Conservation (phyloP, 92 coral and sea anemone species). For the Zoanthus solanderi region DNA sequence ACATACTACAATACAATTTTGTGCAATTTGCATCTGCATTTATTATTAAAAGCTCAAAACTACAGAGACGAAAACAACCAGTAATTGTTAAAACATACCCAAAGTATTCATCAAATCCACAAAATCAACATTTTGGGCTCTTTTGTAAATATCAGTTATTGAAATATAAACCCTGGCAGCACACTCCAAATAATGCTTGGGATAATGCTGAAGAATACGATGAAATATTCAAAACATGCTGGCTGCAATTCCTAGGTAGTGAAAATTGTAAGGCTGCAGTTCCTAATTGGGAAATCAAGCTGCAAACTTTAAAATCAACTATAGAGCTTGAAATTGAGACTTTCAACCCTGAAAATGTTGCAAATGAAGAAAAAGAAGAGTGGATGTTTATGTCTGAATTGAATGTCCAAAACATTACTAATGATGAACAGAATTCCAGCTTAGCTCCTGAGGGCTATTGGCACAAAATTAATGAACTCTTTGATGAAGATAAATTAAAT, state of each 20-base stretch:
- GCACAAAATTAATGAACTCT: slow-evolving; percentile 18
- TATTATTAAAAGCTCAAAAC: slow-evolving; percentile 36
- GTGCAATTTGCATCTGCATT: slow-evolving; percentile 48
- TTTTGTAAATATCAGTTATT: slow-evolving; percentile 52
- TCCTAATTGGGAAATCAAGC: slow-evolving; percentile 50
- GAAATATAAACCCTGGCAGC: slow-evolving; percentile 55
- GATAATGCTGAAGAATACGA: slow-evolving; percentile 33
- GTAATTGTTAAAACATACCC: slow-evolving; percentile 66
- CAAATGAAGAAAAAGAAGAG: slow-evolving; percentile 51
- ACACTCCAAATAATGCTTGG: slow-evolving; percentile 36
- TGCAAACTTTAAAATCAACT: slow-evolving; percentile 14
- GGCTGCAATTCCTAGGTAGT: slow-evolving; percentile 45
- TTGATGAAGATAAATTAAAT: slow-evolving; percentile 46
- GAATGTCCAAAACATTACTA: slow-evolving; percentile 32
- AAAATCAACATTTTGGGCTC: slow-evolving; percentile 52
- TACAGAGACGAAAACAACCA: slow-evolving; percentile 26
- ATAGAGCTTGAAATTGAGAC: slow-evolving; percentile 32
- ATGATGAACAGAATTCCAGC: slow-evolving; percentile 46
- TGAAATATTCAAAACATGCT: slow-evolving; percentile 46
- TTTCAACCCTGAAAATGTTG: slow-evolving; percentile 9
- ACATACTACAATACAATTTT: slow-evolving; percentile 54
- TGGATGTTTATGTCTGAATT: slow-evolving; percentile 52
- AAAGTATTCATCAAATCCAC: slow-evolving; percentile 55
- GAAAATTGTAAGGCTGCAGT: slow-evolving; percentile 46
- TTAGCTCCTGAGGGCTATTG: slow-evolving; percentile 59